Percentiles rank a stretch among this genome's conserved stretches.
These are phyloP conservation scores for Eueremaeus valkanovi DNA, from an alignment of 2,888 invertebrate genomes.

Conservation along the genomic window DNA sequence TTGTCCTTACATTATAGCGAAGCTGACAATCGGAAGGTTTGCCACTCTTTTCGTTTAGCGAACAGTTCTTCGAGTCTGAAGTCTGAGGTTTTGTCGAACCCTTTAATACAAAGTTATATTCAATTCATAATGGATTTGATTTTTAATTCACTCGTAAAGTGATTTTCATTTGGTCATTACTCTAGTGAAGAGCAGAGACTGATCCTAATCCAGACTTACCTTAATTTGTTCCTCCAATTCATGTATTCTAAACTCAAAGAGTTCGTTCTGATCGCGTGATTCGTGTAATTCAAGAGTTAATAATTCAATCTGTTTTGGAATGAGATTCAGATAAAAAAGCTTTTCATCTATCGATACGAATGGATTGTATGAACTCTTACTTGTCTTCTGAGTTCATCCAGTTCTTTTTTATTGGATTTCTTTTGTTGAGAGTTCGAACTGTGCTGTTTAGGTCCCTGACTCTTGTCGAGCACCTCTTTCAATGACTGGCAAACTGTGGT, in stretches of 20 bases:
- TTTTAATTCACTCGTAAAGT: not conserved
- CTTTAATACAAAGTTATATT: not conserved
- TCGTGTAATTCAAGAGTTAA: conserved; percentile 61
- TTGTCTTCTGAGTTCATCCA: conserved; percentile 19
- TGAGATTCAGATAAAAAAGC: not conserved
- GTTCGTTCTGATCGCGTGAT: conserved; percentile 71
- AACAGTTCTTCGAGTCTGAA: not conserved
- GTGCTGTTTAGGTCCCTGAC: conserved; percentile 10
- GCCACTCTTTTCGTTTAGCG: not conserved
- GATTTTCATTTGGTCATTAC: not conserved
- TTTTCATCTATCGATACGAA: not conserved
- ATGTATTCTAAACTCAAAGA: conserved; percentile 71
- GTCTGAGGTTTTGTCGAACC: not conserved
- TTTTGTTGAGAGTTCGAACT: conserved; percentile 2
- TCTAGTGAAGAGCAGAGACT: too few species aligned
- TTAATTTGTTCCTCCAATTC: conserved; percentile 62
- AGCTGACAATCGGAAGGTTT: too few species aligned
- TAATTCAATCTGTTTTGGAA: conserved; percentile 33
- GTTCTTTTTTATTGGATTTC: conserved; percentile 14
- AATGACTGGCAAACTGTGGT: conserved; percentile 7
- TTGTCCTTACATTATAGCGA: too few species aligned
- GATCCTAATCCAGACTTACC: conserved; percentile 31
- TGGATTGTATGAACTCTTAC: not conserved
- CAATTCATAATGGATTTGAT: not conserved
- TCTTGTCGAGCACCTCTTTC: not conserved